These are phyloP conservation scores for Sparus aurata DNA, from an alignment of 2,797 vertebrate species.

Conservation along the genomic window DNA sequence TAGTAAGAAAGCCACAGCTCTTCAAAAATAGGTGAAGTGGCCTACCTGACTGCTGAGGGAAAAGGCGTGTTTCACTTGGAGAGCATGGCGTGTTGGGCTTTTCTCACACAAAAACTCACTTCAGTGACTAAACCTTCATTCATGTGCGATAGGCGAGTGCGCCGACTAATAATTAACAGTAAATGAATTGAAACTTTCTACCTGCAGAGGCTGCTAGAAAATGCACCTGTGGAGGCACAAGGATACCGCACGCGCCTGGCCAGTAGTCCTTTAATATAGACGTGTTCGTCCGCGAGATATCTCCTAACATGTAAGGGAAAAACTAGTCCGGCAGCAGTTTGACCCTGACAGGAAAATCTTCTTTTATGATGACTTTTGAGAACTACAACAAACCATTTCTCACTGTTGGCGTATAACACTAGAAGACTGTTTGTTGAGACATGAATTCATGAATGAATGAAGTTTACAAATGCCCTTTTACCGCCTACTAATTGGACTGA, in stretches of 20 bases:
- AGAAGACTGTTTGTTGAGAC: neutral
- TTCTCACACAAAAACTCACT: neutral
- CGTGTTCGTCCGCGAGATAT: neutral
- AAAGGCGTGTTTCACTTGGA: neutral
- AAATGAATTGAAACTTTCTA: neutral
- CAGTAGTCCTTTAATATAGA: neutral
- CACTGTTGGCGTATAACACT: neutral
- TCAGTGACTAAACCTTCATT: neutral
- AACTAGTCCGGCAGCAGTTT: neutral
- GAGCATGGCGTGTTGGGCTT: neutral
- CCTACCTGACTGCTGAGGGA: constrained; percentile 3
- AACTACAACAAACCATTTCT: neutral
- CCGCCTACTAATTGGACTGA: neutral
- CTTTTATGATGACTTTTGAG: neutral
- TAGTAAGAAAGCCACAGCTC: neutral
- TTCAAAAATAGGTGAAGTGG: neutral
- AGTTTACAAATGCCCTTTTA: neutral
- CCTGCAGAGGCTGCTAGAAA: neutral
- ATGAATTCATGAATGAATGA: neutral
- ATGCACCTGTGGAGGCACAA: neutral
- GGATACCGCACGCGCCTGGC: neutral
- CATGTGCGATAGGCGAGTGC: neutral
- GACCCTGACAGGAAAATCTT: neutral
- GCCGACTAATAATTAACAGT: too few species aligned
- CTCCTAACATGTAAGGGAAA: neutral